Conservation (phyloP, 2,113 vertebrate genomes). For the Bujurquina vittata region DNA sequence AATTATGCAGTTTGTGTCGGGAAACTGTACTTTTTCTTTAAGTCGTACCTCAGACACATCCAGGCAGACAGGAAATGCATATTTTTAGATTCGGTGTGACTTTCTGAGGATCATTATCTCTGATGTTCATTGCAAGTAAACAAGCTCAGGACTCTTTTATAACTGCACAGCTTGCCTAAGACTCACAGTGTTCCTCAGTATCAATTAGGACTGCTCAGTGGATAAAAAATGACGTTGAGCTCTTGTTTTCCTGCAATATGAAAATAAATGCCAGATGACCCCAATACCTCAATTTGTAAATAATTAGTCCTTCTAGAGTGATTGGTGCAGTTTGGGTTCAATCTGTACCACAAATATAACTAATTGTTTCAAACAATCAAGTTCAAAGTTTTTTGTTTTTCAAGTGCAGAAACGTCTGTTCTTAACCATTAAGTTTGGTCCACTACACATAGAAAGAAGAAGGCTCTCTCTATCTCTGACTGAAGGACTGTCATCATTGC, state of each 20-base stretch:
- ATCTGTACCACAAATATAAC: rapidly evolving
- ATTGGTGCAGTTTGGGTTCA: background rate
- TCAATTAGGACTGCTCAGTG: background rate
- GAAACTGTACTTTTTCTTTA: background rate
- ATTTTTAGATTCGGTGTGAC: background rate
- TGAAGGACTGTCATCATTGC: background rate
- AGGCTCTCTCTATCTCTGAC: background rate
- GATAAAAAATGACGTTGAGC: background rate
- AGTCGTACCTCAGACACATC: background rate
- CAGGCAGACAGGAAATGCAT: background rate
- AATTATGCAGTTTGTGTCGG: background rate
- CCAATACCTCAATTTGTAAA: background rate
- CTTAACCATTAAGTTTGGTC: background rate
- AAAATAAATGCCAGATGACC: background rate
- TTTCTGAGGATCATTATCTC: background rate
- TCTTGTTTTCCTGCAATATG: background rate
- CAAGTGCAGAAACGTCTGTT: background rate
- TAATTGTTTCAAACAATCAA: background rate
- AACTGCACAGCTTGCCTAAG: background rate
- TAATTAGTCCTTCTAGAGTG: background rate
- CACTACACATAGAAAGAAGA: rapidly evolving
- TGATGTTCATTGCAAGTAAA: background rate
- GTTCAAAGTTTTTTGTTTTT: background rate
- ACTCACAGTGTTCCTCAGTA: background rate
- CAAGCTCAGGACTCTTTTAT: background rate